Conservation (phyloP, 2,113 vertebrate genomes). For the Montifringilla adamsi region DNA sequence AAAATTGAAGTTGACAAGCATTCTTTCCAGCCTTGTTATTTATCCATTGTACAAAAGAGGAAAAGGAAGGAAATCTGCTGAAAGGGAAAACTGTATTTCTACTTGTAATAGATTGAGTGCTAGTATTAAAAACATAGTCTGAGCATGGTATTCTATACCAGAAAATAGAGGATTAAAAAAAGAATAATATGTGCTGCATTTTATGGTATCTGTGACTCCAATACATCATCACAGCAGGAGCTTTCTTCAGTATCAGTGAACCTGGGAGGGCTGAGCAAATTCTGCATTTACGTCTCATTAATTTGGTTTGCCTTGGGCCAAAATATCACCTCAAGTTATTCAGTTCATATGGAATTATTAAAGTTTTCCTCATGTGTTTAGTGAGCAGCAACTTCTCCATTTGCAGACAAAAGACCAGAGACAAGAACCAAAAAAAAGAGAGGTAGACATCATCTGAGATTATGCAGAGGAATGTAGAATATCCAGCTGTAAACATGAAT, state of each 20-base stretch:
- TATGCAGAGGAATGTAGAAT: background rate
- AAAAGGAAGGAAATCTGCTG: background rate
- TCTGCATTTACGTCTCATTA: conserved; percentile 21
- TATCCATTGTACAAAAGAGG: background rate
- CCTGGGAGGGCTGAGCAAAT: background rate
- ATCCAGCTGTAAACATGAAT: background rate
- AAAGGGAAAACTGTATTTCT: conserved; percentile 1
- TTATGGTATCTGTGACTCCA: background rate
- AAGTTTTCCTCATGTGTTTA: background rate
- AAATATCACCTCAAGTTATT: background rate
- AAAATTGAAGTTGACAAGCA: conserved; percentile 1
- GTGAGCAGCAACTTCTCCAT: background rate
- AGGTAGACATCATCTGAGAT: background rate
- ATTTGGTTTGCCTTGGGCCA: background rate
- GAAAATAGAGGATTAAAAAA: background rate
- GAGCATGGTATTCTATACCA: background rate
- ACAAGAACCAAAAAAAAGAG: accelerated
- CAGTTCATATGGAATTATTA: background rate
- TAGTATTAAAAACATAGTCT: background rate
- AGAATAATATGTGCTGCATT: background rate
- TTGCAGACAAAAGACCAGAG: background rate
- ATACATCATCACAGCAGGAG: conserved; percentile 27
- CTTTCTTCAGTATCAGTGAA: background rate
- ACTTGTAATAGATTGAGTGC: background rate
- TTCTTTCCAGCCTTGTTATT: conserved; percentile 20